These are phyloP conservation scores for Callipepla californica DNA, from an alignment of 2,113 vertebrate species.

Conservation along the genomic window DNA sequence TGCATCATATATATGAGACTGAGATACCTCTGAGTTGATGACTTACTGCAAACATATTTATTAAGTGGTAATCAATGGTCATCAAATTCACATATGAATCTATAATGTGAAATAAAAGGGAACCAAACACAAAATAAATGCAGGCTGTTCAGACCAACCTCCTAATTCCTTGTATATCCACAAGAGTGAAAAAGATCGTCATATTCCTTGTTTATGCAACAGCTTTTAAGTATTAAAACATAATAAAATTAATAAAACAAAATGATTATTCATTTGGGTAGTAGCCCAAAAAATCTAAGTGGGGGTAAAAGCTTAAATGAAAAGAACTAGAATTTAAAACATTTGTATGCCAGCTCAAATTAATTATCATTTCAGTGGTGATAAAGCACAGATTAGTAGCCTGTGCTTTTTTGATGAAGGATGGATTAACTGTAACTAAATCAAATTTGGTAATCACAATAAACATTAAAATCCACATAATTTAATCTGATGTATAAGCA, in stretches of 20 bases:
- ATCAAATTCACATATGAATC: not conserved
- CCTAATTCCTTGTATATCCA: not conserved
- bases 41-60: not conserved
- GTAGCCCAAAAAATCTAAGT: not conserved
- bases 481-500: not conserved
- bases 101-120: not conserved
- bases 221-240: conserved; percentile 30
- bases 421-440: not conserved
- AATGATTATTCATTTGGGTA: conserved; percentile 15
- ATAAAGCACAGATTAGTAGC: not conserved
- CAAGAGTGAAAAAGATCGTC: not conserved
- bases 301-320: conserved; percentile 8
- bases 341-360: not conserved
- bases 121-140: not conserved
- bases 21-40: not conserved
- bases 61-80: not conserved
- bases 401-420: not conserved
- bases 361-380: not conserved
- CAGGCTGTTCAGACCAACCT: not conserved
- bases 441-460: not conserved
- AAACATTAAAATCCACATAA: not conserved
- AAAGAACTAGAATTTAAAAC: not conserved
- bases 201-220: not conserved
- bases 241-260: not conserved
- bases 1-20: not conserved